Evolutionary conservation across 2,797 vertebrate genomes (phyloP), one percentile per base, ranked within the genome.

Genomic region (Neostethus bicornis): DNA sequence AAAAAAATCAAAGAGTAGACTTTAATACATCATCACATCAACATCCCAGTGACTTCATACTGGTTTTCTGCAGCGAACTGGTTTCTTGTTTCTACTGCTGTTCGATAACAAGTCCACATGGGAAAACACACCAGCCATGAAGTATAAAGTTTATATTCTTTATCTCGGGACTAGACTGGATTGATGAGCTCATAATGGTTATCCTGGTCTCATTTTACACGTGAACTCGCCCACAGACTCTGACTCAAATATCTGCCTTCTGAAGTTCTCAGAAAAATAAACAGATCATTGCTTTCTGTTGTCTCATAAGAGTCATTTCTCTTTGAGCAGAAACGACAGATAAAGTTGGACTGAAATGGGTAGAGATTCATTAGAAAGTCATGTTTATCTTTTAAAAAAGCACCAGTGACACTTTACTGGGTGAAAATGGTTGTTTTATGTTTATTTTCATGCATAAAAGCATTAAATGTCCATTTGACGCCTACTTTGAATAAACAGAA

Each of bases 161-260:
- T 7, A 51, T 8, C 66, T 61, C 50, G 64, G 45, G 59, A 21
- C 51, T 56, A 4, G 41, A 45, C 49, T 25, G 11, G 25, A 32
- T 73, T 80, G 84, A 85, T 73, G 76, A 87, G 57, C 76, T 70
- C 61, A 53, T 73, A 66, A 75, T 61, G 67, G 34, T 70, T 70
- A 67, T 59, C 51, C 64, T 73, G 45, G 60, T 66, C 76, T 82
- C 66, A 65, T 79, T 83, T 84, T 78, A 85, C 83, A 83, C 77
- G 57, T 53, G 78, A 83, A 66, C 64, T 9, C 70, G 31, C 79
- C 77, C 73, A 85, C 81, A 73, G 58, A 64, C 4, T 7, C 37
- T 0, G 56, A 73, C 77, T 45, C 70, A 79, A 83, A 83, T 83
- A 81, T 75, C 82, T 65, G 75, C 73, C 35, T 29, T 67, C 63